Evolutionary conservation across 1,140 invertebrate genomes (phyloP).

Genomic region (Parapsyche elsis): DNA sequence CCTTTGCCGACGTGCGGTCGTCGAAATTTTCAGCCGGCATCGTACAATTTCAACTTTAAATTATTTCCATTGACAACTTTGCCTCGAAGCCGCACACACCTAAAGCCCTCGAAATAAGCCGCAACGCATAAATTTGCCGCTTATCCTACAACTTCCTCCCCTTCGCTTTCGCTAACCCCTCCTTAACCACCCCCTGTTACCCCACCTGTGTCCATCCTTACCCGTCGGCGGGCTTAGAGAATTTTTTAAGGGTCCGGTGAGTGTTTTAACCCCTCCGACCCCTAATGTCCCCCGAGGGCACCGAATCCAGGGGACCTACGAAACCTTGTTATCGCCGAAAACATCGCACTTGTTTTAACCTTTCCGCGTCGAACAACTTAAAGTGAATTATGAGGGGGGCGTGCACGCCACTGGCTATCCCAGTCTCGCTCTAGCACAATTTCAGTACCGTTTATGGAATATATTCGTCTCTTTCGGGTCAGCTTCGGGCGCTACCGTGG

Average conservation of each 20-base stretch:
- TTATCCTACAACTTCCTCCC: not conserved
- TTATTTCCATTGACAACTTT: constrained; percentile 15
- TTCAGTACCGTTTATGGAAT: too few species aligned
- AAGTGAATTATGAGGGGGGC: constrained; percentile 35
- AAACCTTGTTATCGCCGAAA: constrained; percentile 44
- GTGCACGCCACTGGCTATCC: not conserved
- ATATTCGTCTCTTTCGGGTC: too few species aligned
- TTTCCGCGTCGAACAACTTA: constrained; percentile 32
- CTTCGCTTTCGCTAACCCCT: not conserved
- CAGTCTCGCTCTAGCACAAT: not conserved
- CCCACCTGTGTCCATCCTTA: not conserved
- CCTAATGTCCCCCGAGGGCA: constrained; percentile 19
- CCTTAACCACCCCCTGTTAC: not conserved
- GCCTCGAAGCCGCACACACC: not conserved
- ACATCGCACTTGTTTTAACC: constrained; percentile 45
- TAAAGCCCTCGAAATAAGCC: not conserved
- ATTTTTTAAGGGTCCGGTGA: constrained; percentile 26
- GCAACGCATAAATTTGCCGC: constrained; percentile 14
- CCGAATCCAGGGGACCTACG: not conserved
- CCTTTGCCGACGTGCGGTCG: not conserved
- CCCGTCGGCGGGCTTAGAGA: not conserved
- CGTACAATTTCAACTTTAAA: constrained; percentile 2
- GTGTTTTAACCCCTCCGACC: constrained; percentile 35
- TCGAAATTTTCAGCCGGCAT: not conserved
- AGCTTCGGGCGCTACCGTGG: too few species aligned